Conservation (phyloP, 2,113 vertebrate species). For the Sinocyclocheilus maitianheensis region DNA sequence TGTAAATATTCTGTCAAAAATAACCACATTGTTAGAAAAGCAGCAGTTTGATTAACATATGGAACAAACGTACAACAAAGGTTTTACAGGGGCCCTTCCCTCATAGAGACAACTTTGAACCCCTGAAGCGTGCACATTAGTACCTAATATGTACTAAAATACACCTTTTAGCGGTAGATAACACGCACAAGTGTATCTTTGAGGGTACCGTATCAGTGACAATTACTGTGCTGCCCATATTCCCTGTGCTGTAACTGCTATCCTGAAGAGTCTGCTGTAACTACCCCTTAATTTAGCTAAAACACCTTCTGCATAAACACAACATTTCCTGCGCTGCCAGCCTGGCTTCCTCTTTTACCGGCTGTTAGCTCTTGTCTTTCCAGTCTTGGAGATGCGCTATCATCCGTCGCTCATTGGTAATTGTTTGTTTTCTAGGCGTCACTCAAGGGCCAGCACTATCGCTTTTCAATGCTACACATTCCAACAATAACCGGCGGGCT, state of each 20-base stretch:
- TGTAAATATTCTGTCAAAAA: not conserved
- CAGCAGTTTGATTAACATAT: not conserved
- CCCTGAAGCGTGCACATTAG: not conserved
- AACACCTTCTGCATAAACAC: constrained; percentile 47
- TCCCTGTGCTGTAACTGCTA: not conserved
- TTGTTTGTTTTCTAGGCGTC: constrained; percentile 50
- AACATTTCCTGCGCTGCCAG: constrained; percentile 45
- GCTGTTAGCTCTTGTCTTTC: constrained; percentile 16
- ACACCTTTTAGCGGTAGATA: not conserved
- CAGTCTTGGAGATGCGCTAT: constrained; percentile 8
- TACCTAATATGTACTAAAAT: not conserved
- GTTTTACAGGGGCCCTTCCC: not conserved
- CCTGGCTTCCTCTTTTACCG: constrained; percentile 5
- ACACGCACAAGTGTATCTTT: not conserved
- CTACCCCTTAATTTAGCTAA: constrained; percentile 41
- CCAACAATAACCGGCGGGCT: constrained; percentile 43
- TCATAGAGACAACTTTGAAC: not conserved
- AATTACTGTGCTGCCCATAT: not conserved
- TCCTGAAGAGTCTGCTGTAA: constrained; percentile 47
- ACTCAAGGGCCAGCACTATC: constrained; percentile 38
- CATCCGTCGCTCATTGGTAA: constrained; percentile 28
- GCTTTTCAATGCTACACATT: constrained; percentile 49
- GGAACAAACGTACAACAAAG: not conserved
- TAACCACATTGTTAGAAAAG: not conserved
- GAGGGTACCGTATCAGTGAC: not conserved